These are phyloP conservation scores for Octodon degus DNA, from an alignment of 2,113 vertebrate genomes.

Conservation along the genomic window DNA sequence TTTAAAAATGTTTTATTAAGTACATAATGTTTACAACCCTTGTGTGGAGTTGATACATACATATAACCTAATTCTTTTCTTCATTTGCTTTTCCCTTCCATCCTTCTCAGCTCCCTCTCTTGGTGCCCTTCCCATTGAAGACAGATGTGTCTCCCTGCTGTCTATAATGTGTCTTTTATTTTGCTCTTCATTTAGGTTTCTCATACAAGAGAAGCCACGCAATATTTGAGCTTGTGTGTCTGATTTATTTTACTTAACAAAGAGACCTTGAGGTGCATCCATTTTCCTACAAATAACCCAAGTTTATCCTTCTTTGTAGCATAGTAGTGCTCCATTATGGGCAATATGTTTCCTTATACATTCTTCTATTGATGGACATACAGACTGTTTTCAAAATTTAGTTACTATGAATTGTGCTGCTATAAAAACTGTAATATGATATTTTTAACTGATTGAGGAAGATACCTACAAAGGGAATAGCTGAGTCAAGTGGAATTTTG, in stretches of 20 bases:
- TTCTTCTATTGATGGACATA: background rate
- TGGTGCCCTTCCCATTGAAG: background rate
- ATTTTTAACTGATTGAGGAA: background rate
- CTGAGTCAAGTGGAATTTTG: background rate
- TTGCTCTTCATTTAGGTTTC: background rate
- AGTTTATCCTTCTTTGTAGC: background rate
- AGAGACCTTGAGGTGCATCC: background rate
- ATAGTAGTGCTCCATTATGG: background rate
- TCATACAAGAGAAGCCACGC: background rate
- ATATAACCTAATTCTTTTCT: background rate
- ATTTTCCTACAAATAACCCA: background rate
- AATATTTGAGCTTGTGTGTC: background rate
- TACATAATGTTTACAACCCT: background rate
- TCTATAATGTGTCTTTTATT: background rate
- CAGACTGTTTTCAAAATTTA: background rate
- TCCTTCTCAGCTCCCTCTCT: background rate
- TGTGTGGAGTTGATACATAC: background rate
- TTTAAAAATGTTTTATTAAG: background rate
- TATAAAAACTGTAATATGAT: background rate
- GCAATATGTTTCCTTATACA: background rate
- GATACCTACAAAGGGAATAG: background rate
- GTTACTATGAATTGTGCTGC: background rate
- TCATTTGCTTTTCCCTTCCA: background rate
- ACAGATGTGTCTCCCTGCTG: background rate
- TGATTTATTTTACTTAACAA: background rate